These are phyloP conservation scores for Calcarius lapponicus DNA, from an alignment of 2,797 vertebrate species.

Conservation along the genomic window DNA sequence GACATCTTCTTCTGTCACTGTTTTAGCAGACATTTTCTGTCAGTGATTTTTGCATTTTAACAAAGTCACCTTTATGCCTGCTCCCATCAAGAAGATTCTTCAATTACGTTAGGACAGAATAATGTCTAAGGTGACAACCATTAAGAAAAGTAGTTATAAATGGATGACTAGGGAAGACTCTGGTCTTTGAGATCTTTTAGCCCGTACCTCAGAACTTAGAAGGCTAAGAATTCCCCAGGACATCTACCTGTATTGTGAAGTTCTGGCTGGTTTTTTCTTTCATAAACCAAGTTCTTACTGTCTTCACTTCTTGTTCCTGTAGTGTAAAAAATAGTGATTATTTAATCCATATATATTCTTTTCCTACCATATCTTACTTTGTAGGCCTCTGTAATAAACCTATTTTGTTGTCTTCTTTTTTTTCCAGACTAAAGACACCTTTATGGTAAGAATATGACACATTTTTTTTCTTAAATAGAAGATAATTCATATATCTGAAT, in stretches of 20 bases:
- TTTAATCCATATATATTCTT: not conserved
- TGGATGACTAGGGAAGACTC: not conserved
- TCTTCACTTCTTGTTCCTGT: not conserved
- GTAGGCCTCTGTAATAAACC: not conserved
- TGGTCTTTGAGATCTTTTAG: not conserved
- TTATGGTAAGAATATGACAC: not conserved
- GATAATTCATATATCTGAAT: not conserved
- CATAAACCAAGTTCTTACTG: not conserved
- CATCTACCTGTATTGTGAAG: not conserved
- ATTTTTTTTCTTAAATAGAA: not conserved
- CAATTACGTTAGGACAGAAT: not conserved
- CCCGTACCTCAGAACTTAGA: not conserved
- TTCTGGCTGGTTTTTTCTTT: not conserved
- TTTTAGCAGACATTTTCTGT: not conserved
- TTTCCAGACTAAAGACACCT: not conserved
- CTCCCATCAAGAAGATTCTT: not conserved
- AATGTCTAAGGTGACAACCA: not conserved
- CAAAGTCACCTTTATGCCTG: not conserved
- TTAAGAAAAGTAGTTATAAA: not conserved
- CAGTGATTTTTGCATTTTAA: not conserved
- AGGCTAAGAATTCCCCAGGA: not conserved
- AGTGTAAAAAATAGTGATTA: not conserved
- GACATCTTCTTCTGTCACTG: not conserved
- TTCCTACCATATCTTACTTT: not conserved
- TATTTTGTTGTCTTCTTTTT: not conserved